These are phyloP conservation scores for Sarcophilus harrisii DNA, from an alignment of 2,797 vertebrate genomes.

Conservation along the genomic window DNA sequence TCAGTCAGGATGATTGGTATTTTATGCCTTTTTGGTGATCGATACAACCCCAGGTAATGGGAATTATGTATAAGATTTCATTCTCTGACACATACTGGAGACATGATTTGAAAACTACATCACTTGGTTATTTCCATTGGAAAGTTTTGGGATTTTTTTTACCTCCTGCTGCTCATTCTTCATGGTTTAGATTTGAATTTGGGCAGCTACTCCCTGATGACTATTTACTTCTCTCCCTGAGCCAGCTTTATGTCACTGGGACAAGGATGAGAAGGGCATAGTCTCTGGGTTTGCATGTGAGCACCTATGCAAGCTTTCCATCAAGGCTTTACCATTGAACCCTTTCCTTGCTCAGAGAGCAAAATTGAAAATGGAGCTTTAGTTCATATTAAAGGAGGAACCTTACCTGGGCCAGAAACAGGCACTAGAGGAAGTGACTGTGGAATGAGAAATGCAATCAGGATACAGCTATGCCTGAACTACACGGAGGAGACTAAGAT, in stretches of 20 bases:
- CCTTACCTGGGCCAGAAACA: constrained; percentile 4
- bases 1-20: constrained; percentile 1
- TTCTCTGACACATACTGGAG: not conserved
- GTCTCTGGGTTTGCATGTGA: constrained; percentile 20
- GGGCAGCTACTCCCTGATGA: not conserved
- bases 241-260: constrained; percentile 58
- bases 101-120: constrained; percentile 44
- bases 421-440: not conserved
- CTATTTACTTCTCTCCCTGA: constrained; percentile 42
- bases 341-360: not conserved
- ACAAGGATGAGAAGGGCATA: constrained; percentile 46
- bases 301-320: constrained; percentile 8
- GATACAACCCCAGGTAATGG: constrained; percentile 35
- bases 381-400: constrained; percentile 15
- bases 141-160: constrained; percentile 14
- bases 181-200: constrained; percentile 53
- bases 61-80: constrained; percentile 25
- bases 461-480: not conserved
- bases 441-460: not conserved
- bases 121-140: constrained; percentile 25
- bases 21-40: constrained; percentile 29
- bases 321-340: not conserved
- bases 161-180: constrained; percentile 34
- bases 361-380: constrained; percentile 19
- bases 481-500: not conserved